Base-by-base conservation (phyloP, 1,140 invertebrate species). In the Pachyrhynchus sulphureomaculatus region DNA sequence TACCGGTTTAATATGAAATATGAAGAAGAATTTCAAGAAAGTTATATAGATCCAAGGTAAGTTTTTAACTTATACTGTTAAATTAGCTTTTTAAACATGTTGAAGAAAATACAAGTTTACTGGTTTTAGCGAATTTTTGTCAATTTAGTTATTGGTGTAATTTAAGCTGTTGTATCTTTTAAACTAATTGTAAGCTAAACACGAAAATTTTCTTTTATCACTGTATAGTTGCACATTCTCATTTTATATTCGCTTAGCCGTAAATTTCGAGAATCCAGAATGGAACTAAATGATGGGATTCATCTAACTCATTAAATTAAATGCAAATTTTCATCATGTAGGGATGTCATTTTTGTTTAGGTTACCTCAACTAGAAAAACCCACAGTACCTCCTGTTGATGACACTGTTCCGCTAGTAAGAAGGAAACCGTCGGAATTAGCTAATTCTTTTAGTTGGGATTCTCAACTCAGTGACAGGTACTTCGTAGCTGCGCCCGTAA, bases 401-500 rank as follows among this genome's bases (percentile, higher is more conserved):
- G 80, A 81, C 59, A 77, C 76, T 48, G 72, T 79, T 2, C 72
- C 78, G 12, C 73, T 79, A 56, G 76, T 80, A 62, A 66, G 79
- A 32, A 76, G 82, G 76, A 75, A 83, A 79, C 71, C 77, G 68
- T 62, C 80, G 12, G 82, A 86, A 77, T 79, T 89, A 68, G 84
- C 82, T 2, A 86, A 88, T 63, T 88, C 88, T 0, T 91, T 88
- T 72, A 89, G 91, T 62, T 97, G 93, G 93, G 86, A 88, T 20
- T 80, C 85, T 18, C 86, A 91, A 66, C 77, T 97, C 2, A 82
- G 84, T 66, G 84, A 88, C 59, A 83, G 84, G 61, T 84, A 87
- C 66, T 93, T 95, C 73, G 80, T 86, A 56, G 93, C 92, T 13
- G 93, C 92, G 9, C 88, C 93, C 37, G 93, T 97, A 6, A 89